These are phyloP conservation scores for Synanthedon myopaeformis DNA, from an alignment of 2,888 invertebrate genomes.

Conservation along the genomic window DNA sequence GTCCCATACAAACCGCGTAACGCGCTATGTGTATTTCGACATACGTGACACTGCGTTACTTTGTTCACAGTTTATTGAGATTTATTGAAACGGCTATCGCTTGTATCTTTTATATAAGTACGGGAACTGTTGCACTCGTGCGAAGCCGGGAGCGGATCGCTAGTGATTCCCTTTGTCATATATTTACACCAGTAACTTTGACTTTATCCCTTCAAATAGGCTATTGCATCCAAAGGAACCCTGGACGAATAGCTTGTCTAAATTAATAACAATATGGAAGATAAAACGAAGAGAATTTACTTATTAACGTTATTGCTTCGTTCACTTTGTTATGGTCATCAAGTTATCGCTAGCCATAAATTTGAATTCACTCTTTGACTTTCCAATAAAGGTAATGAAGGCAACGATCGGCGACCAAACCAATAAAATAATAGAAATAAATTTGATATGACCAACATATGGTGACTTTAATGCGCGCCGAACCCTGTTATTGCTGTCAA, in stretches of 20 bases:
- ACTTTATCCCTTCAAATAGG: too few species aligned
- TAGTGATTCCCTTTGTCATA: too few species aligned
- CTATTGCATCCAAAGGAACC: neutral
- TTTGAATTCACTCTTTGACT: slow-evolving; percentile 65
- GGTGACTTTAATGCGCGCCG: slow-evolving; percentile 60
- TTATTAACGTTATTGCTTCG: slow-evolving; percentile 58
- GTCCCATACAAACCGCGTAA: too few species aligned
- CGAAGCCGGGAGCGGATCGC: too few species aligned
- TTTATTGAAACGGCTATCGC: too few species aligned
- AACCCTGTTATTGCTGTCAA: slow-evolving; percentile 70
- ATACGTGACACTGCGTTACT: too few species aligned
- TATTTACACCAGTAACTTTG: too few species aligned
- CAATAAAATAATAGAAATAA: slow-evolving; percentile 71
- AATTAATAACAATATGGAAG: slow-evolving; percentile 8
- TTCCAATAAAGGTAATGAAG: slow-evolving; percentile 67
- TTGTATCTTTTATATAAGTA: too few species aligned
- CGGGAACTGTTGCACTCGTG: too few species aligned
- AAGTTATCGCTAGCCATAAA: slow-evolving; percentile 62
- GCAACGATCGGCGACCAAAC: slow-evolving; percentile 59
- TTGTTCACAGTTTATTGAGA: too few species aligned
- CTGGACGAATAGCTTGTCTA: neutral
- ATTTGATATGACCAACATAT: slow-evolving; percentile 71
- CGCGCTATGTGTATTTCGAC: too few species aligned
- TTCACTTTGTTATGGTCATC: slow-evolving; percentile 62
- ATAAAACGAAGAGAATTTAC: slow-evolving; percentile 44